Base-by-base conservation (phyloP, 2,888 invertebrate genomes). In the Microdon myrmicae region DNA sequence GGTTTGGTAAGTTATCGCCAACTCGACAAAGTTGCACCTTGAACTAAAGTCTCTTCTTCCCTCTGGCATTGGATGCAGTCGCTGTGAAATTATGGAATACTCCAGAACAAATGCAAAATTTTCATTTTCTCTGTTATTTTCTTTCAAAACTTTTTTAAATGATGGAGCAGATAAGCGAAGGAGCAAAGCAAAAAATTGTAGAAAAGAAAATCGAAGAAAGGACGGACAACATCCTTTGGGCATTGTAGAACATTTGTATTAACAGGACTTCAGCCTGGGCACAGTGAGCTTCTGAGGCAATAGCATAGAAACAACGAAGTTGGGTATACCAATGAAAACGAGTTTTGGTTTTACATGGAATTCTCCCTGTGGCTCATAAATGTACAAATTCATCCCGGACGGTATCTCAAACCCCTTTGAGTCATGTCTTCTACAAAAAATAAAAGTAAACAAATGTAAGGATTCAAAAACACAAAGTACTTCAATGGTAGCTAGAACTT, bases 1-100 rank as follows among this genome's bases (percentile, higher is more conserved):
- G 39, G 56, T 39, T 43, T 49, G 61, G n/a, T n/a, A n/a, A n/a
- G n/a, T 51, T 61, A 61, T 61, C 61, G 43, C 29, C 28, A 35
- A 25, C 48, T 55, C 49, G 39, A 12, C 49, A 61, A 56, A 49
- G 49, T 56, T 51, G 35, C 49, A 45, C 56, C 56, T 45, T 29
- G 12, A 49, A 56, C 47, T 38, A 37, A 48, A 23, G 25, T 17
- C 32, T 23, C 9, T 23, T 4, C 20, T 16, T 16, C 45, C 26
- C 34, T 26, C 34, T 35, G 25, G 48, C 17, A 39, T 17, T 49
- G 49, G 49, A 64, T 64, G 61, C 56, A 64, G 31, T n/a, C 56
- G 53, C 28, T 13, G 29, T 26, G 38, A 45, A n/a, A n/a, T n/a
- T n/a, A n/a, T n/a, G n/a, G n/a, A n/a, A n/a, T n/a, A n/a, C n/a